A percentile compares a stretch with the other conserved stretches of the same genome.
phyloP scores from a whole-genome alignment of 2,113 vertebrate species.

The Mormyrus iriodes region DNA sequence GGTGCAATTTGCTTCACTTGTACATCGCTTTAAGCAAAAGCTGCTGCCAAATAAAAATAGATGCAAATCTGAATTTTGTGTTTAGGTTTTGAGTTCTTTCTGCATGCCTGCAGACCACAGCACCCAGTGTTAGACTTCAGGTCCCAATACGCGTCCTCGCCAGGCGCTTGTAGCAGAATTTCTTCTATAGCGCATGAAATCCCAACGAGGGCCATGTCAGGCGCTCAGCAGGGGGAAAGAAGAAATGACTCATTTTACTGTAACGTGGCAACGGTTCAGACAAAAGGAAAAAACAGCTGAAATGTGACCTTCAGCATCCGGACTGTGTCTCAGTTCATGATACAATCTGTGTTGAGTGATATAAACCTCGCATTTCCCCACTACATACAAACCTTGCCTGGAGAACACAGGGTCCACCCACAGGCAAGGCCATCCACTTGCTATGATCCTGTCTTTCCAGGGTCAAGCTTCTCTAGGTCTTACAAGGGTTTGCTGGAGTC shows the following conservation, averaged over 20 bases:
- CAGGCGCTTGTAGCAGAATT: slow-evolving; percentile 1
- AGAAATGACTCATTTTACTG: slow-evolving; percentile 8
- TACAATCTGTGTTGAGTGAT: slow-evolving; percentile 3
- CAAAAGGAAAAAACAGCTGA: neutral
- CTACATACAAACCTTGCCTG: neutral
- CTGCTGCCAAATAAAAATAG: neutral
- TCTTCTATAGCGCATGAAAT: neutral
- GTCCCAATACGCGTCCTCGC: neutral
- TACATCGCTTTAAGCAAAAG: neutral
- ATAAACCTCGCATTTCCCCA: neutral
- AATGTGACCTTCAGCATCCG: slow-evolving; percentile 19
- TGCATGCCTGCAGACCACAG: neutral
- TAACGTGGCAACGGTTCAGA: neutral
- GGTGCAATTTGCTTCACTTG: neutral
- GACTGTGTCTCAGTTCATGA: neutral
- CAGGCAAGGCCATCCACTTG: neutral
- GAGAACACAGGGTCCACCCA: neutral
- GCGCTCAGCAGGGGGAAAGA: neutral
- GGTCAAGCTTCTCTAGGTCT: neutral
- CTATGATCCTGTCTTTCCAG: neutral
- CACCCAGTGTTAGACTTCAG: neutral
- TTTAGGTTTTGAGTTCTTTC: neutral
- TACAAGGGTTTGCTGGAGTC: neutral
- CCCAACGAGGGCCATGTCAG: neutral
- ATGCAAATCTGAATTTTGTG: neutral